Percentiles rank a stretch among this genome's conserved stretches.
Conservation (phyloP, 2,888 invertebrate species). For the Plebejus melissa region DNA sequence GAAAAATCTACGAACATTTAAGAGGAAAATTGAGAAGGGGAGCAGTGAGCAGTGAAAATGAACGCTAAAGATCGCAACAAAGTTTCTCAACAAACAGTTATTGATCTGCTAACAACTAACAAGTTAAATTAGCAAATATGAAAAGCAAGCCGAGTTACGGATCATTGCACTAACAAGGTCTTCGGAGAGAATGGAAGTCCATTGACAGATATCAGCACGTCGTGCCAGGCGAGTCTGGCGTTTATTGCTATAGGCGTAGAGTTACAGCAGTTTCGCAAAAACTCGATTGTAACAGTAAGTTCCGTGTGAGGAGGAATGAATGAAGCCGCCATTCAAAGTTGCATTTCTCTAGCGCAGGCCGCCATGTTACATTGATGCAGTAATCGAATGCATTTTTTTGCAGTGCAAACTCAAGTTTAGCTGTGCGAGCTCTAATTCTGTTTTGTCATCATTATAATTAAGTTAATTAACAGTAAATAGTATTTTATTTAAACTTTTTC, state of each 20-base stretch:
- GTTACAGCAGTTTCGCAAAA: slow-evolving; percentile 42
- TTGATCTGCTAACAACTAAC: neutral
- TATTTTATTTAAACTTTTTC: too few relatives aligned
- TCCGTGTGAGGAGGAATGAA: slow-evolving; percentile 55
- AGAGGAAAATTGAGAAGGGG: neutral
- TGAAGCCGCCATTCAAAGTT: slow-evolving; percentile 58
- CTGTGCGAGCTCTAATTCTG: too few relatives aligned
- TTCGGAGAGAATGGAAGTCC: slow-evolving; percentile 26
- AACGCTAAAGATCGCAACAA: neutral
- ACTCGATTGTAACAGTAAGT: slow-evolving; percentile 47
- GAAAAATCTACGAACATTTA: neutral
- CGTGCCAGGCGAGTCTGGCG: slow-evolving; percentile 30
- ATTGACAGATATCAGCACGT: slow-evolving; percentile 30
- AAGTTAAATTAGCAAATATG: slow-evolving; percentile 19
- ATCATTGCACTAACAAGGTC: slow-evolving; percentile 27
- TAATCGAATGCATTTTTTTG: neutral
- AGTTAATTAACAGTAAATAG: too few relatives aligned
- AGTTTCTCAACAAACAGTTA: neutral
- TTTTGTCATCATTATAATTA: too few relatives aligned
- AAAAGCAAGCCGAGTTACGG: slow-evolving; percentile 19
- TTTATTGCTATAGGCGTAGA: slow-evolving; percentile 25
- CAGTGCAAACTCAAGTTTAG: neutral
- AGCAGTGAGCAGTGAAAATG: neutral
- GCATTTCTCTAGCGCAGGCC: slow-evolving; percentile 43
- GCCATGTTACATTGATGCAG: neutral